A percentile compares a stretch with the other conserved stretches of the same genome.
Conservation (phyloP, 1,140 invertebrate species). For the Macrobrachium nipponense region DNA sequence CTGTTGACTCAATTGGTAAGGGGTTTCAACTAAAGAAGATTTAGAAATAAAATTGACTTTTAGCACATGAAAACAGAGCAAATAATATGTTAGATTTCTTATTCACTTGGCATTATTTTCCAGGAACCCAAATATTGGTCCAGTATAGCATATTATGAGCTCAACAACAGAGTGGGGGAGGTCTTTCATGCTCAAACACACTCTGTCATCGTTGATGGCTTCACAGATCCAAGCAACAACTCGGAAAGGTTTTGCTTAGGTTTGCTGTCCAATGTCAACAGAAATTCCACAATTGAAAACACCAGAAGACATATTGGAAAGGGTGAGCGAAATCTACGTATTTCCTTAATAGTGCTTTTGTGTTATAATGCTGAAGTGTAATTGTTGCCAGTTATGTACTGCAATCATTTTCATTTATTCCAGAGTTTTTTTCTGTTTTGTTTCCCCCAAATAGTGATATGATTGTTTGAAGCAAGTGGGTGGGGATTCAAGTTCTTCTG, state of each 20-base stretch:
- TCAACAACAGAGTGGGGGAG: slow-evolving; percentile 95
- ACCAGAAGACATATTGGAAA: slow-evolving; percentile 96
- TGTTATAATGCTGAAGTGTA: too few relatives aligned
- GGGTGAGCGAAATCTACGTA: slow-evolving; percentile 71
- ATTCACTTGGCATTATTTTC: slow-evolving; percentile 63
- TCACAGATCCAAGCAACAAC: slow-evolving; percentile 94
- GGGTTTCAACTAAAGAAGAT: too few relatives aligned
- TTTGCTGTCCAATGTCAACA: slow-evolving; percentile 95
- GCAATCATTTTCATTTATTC: too few relatives aligned
- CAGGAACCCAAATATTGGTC: slow-evolving; percentile 96
- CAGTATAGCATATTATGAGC: slow-evolving; percentile 94
- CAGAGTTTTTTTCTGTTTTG: too few relatives aligned
- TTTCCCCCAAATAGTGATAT: too few relatives aligned
- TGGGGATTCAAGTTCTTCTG: too few relatives aligned
- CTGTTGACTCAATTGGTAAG: too few relatives aligned
- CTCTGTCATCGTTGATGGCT: slow-evolving; percentile 94
- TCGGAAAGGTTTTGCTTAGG: slow-evolving; percentile 94
- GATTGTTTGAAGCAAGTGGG: too few relatives aligned
- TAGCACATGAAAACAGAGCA: too few relatives aligned
- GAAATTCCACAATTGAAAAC: slow-evolving; percentile 98
- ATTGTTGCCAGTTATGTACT: too few relatives aligned
- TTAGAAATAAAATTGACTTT: too few relatives aligned
- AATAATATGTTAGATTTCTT: background rate
- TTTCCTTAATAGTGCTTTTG: too few relatives aligned
- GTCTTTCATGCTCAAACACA: slow-evolving; percentile 93